Evolutionary conservation across 2,113 vertebrate genomes (phyloP).

Genomic region (Corvus cornix): DNA sequence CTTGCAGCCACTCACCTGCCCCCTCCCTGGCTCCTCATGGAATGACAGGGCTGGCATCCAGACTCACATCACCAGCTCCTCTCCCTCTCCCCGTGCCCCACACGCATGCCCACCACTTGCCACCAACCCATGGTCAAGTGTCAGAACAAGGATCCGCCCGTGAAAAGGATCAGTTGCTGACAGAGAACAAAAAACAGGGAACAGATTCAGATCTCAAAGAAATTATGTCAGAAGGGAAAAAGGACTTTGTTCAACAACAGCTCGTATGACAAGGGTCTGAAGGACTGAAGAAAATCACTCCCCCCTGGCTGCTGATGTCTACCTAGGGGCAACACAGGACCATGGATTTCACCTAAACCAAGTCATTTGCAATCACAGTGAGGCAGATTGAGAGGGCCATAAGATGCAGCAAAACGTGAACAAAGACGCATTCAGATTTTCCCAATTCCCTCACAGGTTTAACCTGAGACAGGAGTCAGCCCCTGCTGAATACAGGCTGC

Average conservation of each 20-base stretch:
- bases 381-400: neutral
- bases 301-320: neutral
- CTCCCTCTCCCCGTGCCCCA: accelerated
- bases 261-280: neutral
- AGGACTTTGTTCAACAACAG: neutral
- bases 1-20: neutral
- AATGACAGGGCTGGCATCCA: neutral
- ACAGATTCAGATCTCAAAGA: neutral
- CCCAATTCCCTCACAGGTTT: neutral
- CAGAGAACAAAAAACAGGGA: neutral
- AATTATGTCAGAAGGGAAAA: neutral
- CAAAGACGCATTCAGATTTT: neutral
- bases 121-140: neutral
- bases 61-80: neutral
- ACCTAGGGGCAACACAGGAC: neutral
- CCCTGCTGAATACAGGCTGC: neutral
- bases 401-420: neutral
- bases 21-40: neutral
- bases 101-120: neutral
- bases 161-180: neutral
- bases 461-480: neutral
- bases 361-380: neutral
- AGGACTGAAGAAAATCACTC: neutral
- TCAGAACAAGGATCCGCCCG: accelerated
- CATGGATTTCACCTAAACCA: neutral